A percentile compares a stretch with the other conserved stretches of the same genome.
Evolutionary conservation across 2,113 vertebrate species (phyloP).

Genomic region (Pelusios castaneus): DNA sequence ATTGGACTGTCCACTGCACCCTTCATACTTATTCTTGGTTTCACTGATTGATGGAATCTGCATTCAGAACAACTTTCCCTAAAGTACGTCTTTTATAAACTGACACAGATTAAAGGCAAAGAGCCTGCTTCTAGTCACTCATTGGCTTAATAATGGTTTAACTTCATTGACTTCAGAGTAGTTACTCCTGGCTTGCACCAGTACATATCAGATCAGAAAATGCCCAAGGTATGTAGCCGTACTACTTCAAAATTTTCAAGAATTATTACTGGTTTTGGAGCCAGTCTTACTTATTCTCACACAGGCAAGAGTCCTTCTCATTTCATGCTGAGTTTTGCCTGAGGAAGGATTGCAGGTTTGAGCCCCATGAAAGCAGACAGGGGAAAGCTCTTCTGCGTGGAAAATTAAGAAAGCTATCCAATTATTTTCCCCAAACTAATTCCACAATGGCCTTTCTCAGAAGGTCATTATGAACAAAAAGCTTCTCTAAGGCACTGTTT

Average conservation of each 20-base stretch:
- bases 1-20: not conserved
- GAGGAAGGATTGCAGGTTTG: not conserved
- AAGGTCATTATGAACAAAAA: constrained; percentile 17
- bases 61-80: not conserved
- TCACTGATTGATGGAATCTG: not conserved
- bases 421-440: constrained; percentile 16
- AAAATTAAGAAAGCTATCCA: constrained; percentile 43
- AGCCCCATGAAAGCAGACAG: constrained; percentile 21
- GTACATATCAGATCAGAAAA: not conserved
- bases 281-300: not conserved
- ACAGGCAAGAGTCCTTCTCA: not conserved
- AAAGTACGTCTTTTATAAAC: not conserved
- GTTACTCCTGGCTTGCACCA: not conserved
- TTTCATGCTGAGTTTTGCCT: not conserved
- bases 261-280: not conserved
- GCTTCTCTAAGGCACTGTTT: not conserved
- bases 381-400: not conserved
- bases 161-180: not conserved
- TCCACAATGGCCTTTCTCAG: not conserved
- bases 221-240: not conserved
- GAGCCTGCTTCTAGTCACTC: not conserved
- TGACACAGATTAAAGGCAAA: not conserved
- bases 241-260: not conserved
- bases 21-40: not conserved
- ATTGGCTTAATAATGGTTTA: not conserved